A percentile compares a stretch with the other conserved stretches of the same genome.
These are phyloP conservation scores for Synergus japonicus DNA, from an alignment of 2,888 invertebrate genomes.

Conservation along the genomic window DNA sequence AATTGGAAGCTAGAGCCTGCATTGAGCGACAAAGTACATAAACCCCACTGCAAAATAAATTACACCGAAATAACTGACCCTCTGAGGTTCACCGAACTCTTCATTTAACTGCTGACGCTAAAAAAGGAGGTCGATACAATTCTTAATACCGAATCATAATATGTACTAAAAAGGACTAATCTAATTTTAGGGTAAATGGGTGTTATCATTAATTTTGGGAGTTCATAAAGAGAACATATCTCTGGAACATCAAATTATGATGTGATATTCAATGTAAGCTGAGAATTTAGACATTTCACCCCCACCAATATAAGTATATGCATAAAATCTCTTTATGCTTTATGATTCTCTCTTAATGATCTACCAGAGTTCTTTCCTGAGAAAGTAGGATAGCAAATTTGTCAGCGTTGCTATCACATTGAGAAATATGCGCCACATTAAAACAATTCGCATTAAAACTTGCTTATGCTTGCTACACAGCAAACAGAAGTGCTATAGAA, in stretches of 20 bases:
- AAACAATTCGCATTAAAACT: constrained; percentile 28
- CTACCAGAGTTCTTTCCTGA: constrained; percentile 23
- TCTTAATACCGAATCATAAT: too few species aligned
- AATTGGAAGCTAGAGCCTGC: constrained; percentile 47
- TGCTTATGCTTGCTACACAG: neutral
- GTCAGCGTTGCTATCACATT: constrained; percentile 3
- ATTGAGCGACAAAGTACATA: constrained; percentile 57
- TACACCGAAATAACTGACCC: constrained; percentile 55
- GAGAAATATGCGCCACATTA: constrained; percentile 23
- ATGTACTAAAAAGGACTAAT: neutral
- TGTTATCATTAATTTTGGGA: neutral
- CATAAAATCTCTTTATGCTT: constrained; percentile 41
- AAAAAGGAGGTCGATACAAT: too few species aligned
- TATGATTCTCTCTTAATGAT: constrained; percentile 41
- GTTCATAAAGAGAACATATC: neutral
- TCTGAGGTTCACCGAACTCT: constrained; percentile 50
- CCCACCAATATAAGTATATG: neutral
- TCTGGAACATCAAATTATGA: neutral
- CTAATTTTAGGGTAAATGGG: neutral
- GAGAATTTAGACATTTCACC: constrained; percentile 27
- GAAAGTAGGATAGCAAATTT: constrained; percentile 41
- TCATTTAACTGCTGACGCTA: too few species aligned
- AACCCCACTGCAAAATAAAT: constrained; percentile 53
- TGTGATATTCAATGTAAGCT: constrained; percentile 42
- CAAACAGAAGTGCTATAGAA: neutral